A percentile compares a stretch with the other conserved stretches of the same genome.
Conservation (phyloP, 2,797 vertebrate species). For the Trematocara caparti region DNA sequence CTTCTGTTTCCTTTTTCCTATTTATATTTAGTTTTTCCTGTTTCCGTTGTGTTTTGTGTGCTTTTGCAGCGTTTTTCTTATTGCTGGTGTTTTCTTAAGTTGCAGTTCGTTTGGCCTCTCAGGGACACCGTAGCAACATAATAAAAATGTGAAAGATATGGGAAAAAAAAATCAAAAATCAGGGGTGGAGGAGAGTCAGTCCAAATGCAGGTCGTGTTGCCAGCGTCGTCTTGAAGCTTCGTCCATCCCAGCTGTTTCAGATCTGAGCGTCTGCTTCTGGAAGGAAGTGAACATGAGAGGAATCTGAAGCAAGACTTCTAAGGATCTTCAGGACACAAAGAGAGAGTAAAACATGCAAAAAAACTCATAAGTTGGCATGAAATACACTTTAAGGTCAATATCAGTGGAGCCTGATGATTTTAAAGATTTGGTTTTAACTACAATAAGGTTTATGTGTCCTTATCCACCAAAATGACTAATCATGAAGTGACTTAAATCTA, state of each 20-base stretch:
- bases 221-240: not conserved
- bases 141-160: not conserved
- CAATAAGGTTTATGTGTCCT: not conserved
- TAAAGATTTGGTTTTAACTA: not conserved
- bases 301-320: not conserved
- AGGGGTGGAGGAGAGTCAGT: not conserved
- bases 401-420: not conserved
- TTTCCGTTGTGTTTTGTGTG: fast-evolving
- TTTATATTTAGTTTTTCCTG: not conserved
- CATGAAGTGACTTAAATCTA: not conserved
- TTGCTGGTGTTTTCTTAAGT: not conserved
- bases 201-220: not conserved
- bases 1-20: fast-evolving
- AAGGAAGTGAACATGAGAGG: not conserved
- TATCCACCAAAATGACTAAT: not conserved
- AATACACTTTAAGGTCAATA: not conserved
- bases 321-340: not conserved
- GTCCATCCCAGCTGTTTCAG: not conserved
- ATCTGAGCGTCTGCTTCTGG: not conserved
- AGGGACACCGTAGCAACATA: fast-evolving
- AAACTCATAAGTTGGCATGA: fast-evolving
- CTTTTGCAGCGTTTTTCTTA: fast-evolving
- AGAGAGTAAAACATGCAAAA: not conserved
- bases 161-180: not conserved
- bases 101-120: fast-evolving